Conservation (phyloP, 2,113 vertebrate genomes). For the Mirounga angustirostris region DNA sequence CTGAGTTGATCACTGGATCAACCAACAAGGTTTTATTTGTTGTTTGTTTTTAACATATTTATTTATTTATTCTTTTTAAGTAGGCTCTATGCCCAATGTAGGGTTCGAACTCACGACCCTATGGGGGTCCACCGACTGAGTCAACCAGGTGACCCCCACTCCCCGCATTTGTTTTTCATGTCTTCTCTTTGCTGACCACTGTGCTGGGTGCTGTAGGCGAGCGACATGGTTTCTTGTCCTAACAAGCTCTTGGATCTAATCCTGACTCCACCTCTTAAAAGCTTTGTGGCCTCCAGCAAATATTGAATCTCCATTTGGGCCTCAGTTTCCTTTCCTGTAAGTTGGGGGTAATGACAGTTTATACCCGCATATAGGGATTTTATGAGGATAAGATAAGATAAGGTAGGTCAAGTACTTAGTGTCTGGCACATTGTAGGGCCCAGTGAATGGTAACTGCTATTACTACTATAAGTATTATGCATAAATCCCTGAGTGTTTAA, state of each 20-base stretch:
- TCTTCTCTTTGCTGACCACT: background rate
- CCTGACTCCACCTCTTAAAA: background rate
- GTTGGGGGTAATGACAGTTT: background rate
- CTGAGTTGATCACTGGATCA: background rate
- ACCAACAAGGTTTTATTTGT: background rate
- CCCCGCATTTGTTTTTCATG: background rate
- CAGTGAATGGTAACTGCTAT: background rate
- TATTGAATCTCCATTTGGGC: background rate
- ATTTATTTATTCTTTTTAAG: background rate
- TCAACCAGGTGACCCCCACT: background rate
- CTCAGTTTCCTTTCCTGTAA: conserved; percentile 6
- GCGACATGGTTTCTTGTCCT: background rate
- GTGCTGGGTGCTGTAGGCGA: background rate
- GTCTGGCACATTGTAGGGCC: background rate
- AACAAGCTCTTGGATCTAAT: background rate
- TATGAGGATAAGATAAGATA: background rate
- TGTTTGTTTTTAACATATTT: background rate
- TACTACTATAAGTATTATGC: background rate
- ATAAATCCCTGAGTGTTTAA: background rate
- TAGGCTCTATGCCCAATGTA: background rate
- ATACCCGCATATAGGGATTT: background rate
- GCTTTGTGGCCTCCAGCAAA: background rate
- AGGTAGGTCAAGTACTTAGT: background rate
- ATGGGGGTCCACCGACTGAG: background rate
- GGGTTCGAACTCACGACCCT: background rate